These are phyloP conservation scores for Stichopus chloronotus DNA, from an alignment of 35 echinoderm and acorn worm genomes.

Conservation along the genomic window DNA sequence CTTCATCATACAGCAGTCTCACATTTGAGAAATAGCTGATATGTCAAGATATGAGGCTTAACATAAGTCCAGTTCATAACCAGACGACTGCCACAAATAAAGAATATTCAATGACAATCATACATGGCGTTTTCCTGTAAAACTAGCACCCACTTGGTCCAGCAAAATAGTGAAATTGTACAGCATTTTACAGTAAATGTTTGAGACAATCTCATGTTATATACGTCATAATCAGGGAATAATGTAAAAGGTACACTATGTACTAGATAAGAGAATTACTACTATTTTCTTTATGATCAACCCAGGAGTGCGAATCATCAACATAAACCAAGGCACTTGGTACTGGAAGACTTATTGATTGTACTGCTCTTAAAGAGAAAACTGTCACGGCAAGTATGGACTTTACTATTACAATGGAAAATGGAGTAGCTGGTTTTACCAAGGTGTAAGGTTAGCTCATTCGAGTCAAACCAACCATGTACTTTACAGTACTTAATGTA, in stretches of 20 bases:
- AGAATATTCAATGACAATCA: no score
- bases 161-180: no score
- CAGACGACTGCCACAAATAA: no score
- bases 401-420: not conserved
- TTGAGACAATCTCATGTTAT: no score
- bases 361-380: not conserved
- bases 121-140: no score
- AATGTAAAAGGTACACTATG: not conserved
- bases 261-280: constrained; percentile 2
- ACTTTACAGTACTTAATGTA: not conserved
- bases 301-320: not conserved
- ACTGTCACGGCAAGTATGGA: not conserved
- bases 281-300: not conserved
- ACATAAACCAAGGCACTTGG: not conserved
- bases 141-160: no score
- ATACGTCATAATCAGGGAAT: no score
- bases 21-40: no score
- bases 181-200: no score
- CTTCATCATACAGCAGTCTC: no score
- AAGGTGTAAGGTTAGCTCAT: not conserved
- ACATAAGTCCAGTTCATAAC: no score
- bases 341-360: constrained; percentile 5
- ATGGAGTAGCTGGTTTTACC: not conserved
- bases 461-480: not conserved
- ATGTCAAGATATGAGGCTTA: no score